phyloP scores from a whole-genome alignment of 2,888 invertebrate species.

The Rotaria sp. region DNA sequence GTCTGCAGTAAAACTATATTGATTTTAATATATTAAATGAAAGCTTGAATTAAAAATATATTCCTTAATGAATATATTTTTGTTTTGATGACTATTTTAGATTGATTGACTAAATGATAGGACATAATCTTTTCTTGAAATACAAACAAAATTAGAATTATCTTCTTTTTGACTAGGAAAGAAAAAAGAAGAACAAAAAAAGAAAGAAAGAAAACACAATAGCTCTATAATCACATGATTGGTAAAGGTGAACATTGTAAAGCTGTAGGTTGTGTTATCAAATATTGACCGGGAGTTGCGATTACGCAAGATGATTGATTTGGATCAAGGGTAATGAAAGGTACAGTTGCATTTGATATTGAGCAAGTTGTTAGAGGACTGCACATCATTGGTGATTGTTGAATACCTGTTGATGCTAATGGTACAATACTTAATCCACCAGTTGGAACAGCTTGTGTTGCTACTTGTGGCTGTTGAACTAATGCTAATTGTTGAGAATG shows the following conservation, averaged over 20 bases:
- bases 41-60: too few species aligned
- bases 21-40: too few species aligned
- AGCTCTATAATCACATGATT: background rate
- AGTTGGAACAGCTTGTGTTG: background rate
- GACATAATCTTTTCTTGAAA: too few species aligned
- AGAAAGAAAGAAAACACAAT: background rate
- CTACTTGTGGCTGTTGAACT: background rate
- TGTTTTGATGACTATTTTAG: too few species aligned
- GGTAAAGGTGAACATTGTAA: conserved; percentile 26
- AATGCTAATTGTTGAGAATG: background rate
- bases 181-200: background rate
- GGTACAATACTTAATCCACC: background rate
- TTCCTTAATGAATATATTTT: too few species aligned
- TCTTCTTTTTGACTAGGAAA: background rate
- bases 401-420: background rate
- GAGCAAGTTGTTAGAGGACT: background rate
- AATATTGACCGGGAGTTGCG: background rate
- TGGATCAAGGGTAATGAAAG: background rate
- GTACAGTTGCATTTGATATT: background rate
- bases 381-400: background rate
- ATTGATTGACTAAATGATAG: too few species aligned
- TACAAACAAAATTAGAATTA: too few species aligned
- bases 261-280: conserved; percentile 25
- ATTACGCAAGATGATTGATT: background rate
- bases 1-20: too few species aligned